These are phyloP conservation scores for Pandemis heparana DNA, from an alignment of 2,888 invertebrate genomes.

Conservation along the genomic window DNA sequence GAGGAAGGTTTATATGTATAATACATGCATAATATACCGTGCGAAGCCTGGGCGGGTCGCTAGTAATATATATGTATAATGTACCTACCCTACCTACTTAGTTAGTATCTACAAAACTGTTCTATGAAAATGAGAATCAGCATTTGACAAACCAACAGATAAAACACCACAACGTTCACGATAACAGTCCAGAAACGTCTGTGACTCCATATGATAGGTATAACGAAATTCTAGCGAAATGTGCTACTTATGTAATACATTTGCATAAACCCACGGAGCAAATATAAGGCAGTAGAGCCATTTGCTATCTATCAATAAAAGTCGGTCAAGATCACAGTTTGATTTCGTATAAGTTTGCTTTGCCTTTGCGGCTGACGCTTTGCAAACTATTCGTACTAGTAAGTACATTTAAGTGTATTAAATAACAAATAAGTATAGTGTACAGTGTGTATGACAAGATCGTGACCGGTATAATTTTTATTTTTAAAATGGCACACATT, in stretches of 20 bases:
- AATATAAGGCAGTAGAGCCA: conserved; percentile 16
- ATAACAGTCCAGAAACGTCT: conserved; percentile 12
- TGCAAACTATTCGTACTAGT: neutral
- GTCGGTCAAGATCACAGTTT: conserved; percentile 11
- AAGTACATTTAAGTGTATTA: too few relatives aligned
- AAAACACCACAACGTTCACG: neutral
- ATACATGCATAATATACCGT: too few relatives aligned
- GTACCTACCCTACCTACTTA: too few relatives aligned
- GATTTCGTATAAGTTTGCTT: conserved; percentile 2
- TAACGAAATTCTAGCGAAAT: conserved; percentile 23
- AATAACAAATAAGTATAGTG: too few relatives aligned
- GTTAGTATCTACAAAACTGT: neutral
- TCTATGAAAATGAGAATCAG: neutral
- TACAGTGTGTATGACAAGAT: too few relatives aligned
- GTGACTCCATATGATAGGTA: conserved; percentile 18
- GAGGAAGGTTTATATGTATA: too few relatives aligned
- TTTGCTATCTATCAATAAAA: conserved; percentile 15
- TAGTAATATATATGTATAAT: too few relatives aligned
- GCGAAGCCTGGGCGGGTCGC: too few relatives aligned
- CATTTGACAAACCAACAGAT: neutral
- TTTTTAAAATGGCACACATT: too few relatives aligned
- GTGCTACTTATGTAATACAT: conserved; percentile 25
- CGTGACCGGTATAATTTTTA: too few relatives aligned
- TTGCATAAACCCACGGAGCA: conserved; percentile 25
- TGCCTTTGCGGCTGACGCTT: neutral